Conservation (phyloP, 2,888 invertebrate species). For the Aplocera efformata region DNA sequence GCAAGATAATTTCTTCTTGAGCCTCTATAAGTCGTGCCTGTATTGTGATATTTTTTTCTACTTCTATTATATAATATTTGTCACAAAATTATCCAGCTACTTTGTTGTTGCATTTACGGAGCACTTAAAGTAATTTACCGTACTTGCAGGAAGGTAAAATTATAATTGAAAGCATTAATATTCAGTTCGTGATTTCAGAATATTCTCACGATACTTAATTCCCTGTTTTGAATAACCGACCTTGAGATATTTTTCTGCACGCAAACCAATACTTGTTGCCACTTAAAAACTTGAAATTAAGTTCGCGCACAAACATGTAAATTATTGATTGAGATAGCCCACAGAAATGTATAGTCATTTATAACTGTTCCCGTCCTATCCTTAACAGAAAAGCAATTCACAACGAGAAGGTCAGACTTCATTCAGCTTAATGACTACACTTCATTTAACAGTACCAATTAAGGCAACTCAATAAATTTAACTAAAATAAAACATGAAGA, state of each 20-base stretch:
- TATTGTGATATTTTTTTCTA: too few species aligned
- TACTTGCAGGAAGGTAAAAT: not conserved
- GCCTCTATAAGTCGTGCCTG: too few species aligned
- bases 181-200: slow-evolving; percentile 1
- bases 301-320: slow-evolving; percentile 8
- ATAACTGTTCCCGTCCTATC: slow-evolving; percentile 31
- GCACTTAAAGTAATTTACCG: too few species aligned
- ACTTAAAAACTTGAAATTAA: slow-evolving; percentile 4
- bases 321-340: slow-evolving; percentile 22
- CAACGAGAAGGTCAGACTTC: slow-evolving; percentile 51
- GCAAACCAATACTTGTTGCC: slow-evolving; percentile 2
- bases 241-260: slow-evolving; percentile 6
- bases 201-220: slow-evolving; percentile 13
- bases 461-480: slow-evolving; percentile 62
- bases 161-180: slow-evolving; percentile 3
- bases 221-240: not conserved
- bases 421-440: slow-evolving; percentile 47
- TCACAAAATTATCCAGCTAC: too few species aligned
- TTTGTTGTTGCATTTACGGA: too few species aligned
- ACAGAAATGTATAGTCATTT: slow-evolving; percentile 29
- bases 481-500: slow-evolving; percentile 57
- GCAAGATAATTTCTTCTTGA: too few species aligned
- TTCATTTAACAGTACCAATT: slow-evolving; percentile 64
- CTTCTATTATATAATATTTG: too few species aligned
- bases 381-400: slow-evolving; percentile 31